Evolutionary conservation across 2,113 vertebrate species (phyloP), one percentile per base, ranked within the genome.

Genomic region (Syngnathus floridae): DNA sequence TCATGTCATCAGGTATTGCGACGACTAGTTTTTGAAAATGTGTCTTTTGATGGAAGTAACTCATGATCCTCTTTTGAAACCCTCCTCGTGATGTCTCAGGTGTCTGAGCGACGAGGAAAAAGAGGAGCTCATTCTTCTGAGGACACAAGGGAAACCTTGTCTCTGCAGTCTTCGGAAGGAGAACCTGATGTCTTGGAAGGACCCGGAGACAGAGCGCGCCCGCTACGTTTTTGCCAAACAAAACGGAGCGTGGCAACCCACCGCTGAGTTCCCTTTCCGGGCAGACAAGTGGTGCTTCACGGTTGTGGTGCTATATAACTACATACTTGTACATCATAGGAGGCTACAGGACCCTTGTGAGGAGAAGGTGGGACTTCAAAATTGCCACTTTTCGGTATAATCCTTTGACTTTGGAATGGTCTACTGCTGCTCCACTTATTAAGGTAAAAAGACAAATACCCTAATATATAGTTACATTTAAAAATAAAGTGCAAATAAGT

Each of bases 221-320:
- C 74, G 80, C 6, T 70, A 70, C 12, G 60, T 92, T 1, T 91
- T 90, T 70, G 69, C 61, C 22, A 78, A 79, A 65, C 77, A 83
- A 54, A 41, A 64, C 7, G 60, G 65, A 38, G 43, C 51, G 19
- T 93, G 92, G 92, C 62, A 7, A 48, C 61, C 67, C 13, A 14
- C 80, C 13, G 73, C 86, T 48, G 76, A 84, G 66, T 74, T 93
- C 71, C 91, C 92, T 5, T 92, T 93, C 66, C 69, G 35, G 70
- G 88, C 90, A 4, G 89, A 92, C 63, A 92, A 92, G 43, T 93
- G 92, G 92, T 90, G 90, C 72, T 90, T 91, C 75, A 91, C 90
- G n/a, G 76, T 88, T 1, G 91, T 88, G 35, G 88, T 92, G 61
- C 80, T 92, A 48, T 83, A 82, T 72, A 92, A 92, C 76, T 92